A percentile compares a stretch with the other conserved stretches of the same genome.
These are phyloP conservation scores for Macrotis lagotis DNA, from an alignment of 2,113 vertebrate species.

Conservation along the genomic window DNA sequence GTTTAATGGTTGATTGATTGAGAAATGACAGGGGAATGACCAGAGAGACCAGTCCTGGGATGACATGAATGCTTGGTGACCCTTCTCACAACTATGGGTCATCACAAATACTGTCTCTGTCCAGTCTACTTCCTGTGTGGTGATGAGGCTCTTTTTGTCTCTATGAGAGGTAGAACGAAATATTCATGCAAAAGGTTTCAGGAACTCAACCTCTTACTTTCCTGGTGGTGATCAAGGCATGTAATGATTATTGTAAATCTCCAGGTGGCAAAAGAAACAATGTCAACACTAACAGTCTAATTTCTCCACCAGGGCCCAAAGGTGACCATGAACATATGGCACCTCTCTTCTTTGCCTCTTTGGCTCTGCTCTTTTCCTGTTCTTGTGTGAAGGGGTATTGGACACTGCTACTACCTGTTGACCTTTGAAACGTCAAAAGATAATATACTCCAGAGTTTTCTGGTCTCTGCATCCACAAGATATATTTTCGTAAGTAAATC, in stretches of 20 bases:
- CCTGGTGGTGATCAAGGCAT: too few species aligned
- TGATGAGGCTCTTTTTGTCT: too few species aligned
- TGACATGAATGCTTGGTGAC: neutral
- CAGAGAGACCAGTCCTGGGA: neutral
- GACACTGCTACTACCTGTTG: too few species aligned
- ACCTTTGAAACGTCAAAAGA: neutral
- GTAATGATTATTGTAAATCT: neutral
- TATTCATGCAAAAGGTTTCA: too few species aligned
- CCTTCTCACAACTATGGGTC: too few species aligned
- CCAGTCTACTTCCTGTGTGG: too few species aligned
- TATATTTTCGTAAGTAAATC: neutral
- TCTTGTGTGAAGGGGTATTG: neutral
- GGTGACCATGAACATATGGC: neutral
- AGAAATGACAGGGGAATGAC: neutral
- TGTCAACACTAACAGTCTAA: neutral
- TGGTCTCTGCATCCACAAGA: neutral
- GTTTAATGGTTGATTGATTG: neutral
- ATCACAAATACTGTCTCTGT: too few species aligned
- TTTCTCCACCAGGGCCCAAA: neutral
- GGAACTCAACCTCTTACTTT: too few species aligned
- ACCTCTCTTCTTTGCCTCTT: neutral
- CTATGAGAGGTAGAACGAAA: too few species aligned
- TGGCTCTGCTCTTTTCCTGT: neutral
- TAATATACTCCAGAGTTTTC: neutral
- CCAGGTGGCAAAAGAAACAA: neutral